Conservation (phyloP, 2,797 vertebrate genomes). For the Coccyzus lansbergi region DNA sequence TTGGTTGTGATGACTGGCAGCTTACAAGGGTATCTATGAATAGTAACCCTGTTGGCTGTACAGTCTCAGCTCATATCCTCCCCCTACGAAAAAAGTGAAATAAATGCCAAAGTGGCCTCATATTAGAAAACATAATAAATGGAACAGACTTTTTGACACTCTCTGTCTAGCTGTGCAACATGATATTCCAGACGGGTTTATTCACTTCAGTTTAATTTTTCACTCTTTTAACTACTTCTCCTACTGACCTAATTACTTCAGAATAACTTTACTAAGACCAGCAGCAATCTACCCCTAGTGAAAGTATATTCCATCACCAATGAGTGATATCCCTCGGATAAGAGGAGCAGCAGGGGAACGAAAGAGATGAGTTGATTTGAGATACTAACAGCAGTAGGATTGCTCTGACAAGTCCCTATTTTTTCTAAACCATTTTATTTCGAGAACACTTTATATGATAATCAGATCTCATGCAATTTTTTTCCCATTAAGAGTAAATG, state of each 20-base stretch:
- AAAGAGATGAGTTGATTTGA: not conserved
- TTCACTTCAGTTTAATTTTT: not conserved
- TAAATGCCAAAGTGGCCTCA: not conserved
- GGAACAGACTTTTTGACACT: not conserved
- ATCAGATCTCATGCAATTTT: not conserved
- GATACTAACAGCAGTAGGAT: not conserved
- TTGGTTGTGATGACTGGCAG: constrained; percentile 11
- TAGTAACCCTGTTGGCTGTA: not conserved
- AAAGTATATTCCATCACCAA: not conserved
- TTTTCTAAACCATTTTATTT: constrained; percentile 14
- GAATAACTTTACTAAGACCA: not conserved
- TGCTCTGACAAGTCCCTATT: not conserved
- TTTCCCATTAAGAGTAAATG: not conserved
- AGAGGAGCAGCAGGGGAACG: not conserved
- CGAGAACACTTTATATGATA: constrained; percentile 38
- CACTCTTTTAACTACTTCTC: not conserved
- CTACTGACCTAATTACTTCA: not conserved
- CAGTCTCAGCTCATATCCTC: not conserved
- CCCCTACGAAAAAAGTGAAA: not conserved
- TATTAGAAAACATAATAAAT: not conserved
- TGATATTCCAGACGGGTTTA: not conserved
- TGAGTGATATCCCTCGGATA: not conserved
- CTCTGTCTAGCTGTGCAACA: not conserved
- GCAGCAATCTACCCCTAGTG: not conserved
- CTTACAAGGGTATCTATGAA: constrained; percentile 7